phyloP scores from a whole-genome alignment of 2,113 vertebrate species.

The Macrotis lagotis region DNA sequence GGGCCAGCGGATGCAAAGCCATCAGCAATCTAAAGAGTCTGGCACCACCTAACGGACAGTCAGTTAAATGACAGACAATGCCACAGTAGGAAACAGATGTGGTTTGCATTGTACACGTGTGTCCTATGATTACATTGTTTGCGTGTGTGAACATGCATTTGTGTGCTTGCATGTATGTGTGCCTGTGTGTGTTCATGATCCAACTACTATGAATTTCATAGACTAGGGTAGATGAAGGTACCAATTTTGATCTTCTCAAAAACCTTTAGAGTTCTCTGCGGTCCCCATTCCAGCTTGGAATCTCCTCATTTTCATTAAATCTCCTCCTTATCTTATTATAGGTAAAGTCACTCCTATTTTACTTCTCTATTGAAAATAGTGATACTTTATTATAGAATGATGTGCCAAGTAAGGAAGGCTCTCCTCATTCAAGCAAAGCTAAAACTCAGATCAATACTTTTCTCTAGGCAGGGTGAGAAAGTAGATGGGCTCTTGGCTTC shows the following conservation, averaged over 20 bases:
- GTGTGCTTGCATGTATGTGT: too few species aligned
- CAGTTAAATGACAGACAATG: conserved; percentile 37
- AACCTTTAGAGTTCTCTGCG: not conserved
- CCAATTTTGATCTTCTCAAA: not conserved
- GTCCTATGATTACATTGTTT: too few species aligned
- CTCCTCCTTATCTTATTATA: not conserved
- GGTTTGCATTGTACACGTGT: not conserved
- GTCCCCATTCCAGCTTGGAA: not conserved
- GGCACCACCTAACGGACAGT: conserved; percentile 74
- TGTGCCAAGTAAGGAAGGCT: not conserved
- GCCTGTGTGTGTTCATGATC: not conserved
- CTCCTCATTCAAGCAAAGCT: not conserved
- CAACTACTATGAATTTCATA: not conserved
- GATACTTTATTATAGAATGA: not conserved
- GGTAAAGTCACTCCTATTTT: not conserved
- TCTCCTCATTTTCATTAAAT: not conserved
- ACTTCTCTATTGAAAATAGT: not conserved
- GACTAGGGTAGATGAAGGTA: not conserved
- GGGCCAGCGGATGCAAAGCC: not conserved
- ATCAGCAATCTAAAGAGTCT: conserved; percentile 34
- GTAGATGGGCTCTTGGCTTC: not conserved
- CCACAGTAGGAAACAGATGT: not conserved
- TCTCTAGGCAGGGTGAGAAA: not conserved
- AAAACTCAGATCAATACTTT: not conserved
- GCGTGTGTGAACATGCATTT: not conserved